These are phyloP conservation scores for Myopa tessellatipennis DNA, from an alignment of 2,888 invertebrate genomes.

Conservation along the genomic window DNA sequence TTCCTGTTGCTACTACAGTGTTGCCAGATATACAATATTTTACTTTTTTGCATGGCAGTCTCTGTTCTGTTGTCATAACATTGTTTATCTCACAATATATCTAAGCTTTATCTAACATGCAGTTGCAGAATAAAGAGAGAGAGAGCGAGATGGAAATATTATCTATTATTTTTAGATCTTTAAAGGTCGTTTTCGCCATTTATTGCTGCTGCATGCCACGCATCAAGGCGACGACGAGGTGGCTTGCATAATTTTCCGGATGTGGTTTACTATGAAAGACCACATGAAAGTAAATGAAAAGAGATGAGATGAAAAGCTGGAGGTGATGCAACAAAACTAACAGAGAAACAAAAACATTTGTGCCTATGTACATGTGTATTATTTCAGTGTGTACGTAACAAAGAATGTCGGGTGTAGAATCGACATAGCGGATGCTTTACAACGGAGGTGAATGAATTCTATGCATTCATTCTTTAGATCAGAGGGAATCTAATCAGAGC, in stretches of 20 bases:
- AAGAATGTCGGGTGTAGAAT: too few relatives aligned
- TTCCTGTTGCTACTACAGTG: conserved; percentile 10
- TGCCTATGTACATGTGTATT: too few relatives aligned
- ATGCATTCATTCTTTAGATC: not conserved
- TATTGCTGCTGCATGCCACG: conserved; percentile 10
- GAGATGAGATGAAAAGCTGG: not conserved
- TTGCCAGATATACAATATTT: conserved; percentile 11
- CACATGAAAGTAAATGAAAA: not conserved
- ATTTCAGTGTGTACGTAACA: too few relatives aligned
- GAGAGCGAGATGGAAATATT: not conserved
- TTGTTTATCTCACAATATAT: too few relatives aligned
- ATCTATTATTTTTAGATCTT: conserved; percentile 58
- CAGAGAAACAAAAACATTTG: not conserved
- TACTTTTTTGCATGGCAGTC: too few relatives aligned
- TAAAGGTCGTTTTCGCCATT: conserved; percentile 46
- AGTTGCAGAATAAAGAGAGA: not conserved
- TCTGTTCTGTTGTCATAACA: too few relatives aligned
- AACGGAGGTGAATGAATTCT: not conserved
- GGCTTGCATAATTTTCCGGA: conserved; percentile 26
- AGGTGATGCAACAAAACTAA: not conserved
- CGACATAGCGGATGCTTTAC: not conserved
- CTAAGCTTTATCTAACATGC: not conserved
- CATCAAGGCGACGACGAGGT: not conserved
- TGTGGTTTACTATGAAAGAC: not conserved
- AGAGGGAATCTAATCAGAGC: not conserved